Evolutionary conservation across 2,888 invertebrate genomes (phyloP), one percentile per base, ranked within the genome.

Genomic region (Leucania comma): DNA sequence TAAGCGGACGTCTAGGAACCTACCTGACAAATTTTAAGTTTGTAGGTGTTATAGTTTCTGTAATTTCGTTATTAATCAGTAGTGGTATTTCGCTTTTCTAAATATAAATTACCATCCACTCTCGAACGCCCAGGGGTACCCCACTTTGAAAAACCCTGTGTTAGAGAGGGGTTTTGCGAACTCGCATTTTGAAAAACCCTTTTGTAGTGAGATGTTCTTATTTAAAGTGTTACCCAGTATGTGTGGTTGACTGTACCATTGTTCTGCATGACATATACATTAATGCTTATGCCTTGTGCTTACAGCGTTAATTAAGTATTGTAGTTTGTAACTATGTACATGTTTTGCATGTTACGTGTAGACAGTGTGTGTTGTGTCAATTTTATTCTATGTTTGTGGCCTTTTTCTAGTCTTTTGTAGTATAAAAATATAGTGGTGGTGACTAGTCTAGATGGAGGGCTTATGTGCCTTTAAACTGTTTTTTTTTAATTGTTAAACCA

Each of bases 201-300:
- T 32, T 32, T 32, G 29, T 32, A 26, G 4, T 4, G 12, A 29
- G n/a, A 5, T 26, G 32, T 68, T 64, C n/a, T 8, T n/a, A 38
- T 14, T 24, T 32, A n/a, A n/a, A 22, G 46, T 32, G 14, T n/a
- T 12, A 29, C 29, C 26, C 32, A 51, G 9, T 14, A 24, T n/a
- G 17, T 20, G 17, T 20, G 5, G 38, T 32, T 67, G 38, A 50
- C 38, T 3, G 32, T 75, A 26, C 48, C n/a, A 4, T 64, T 24
- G 35, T 50, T 50, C 54, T 85, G 88, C 89, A 90, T 90, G 87
- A 82, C 80, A 86, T 84, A 73, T n/a, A 51, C 68, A 72, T 83
- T 72, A 84, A 87, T 87, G 92, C 92, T 91, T 92, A 82, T 80
- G 92, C 92, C 90, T 91, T 42, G 24, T 63, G 76, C 76, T 77